Evolutionary conservation across 2,797 vertebrate genomes (phyloP).

Genomic region (Sylvia borin): DNA sequence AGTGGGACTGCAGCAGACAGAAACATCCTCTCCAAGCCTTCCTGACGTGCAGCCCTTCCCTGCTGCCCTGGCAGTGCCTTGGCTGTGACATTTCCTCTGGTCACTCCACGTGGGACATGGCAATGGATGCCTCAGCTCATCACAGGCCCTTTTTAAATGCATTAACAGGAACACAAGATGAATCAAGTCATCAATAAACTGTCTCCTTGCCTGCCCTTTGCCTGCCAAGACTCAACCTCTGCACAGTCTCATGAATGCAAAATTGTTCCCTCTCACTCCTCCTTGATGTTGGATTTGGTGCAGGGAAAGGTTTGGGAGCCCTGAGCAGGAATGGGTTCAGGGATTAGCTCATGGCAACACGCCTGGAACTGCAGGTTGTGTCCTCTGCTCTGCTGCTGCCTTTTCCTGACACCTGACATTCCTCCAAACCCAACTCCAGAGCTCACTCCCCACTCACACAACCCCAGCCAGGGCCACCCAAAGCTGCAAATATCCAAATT

Average conservation of each 20-base stretch:
- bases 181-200: background rate
- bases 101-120: background rate
- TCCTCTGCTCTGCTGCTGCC: background rate
- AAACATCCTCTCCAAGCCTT: background rate
- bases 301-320: background rate
- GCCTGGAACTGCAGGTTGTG: background rate
- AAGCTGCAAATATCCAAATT: background rate
- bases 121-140: background rate
- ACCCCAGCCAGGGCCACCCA: background rate
- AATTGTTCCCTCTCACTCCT: background rate
- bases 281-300: background rate
- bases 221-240: background rate
- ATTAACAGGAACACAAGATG: background rate
- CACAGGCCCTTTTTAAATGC: constrained; percentile 11
- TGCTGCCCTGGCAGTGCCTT: background rate
- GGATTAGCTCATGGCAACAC: background rate
- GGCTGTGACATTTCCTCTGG: background rate
- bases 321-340: background rate
- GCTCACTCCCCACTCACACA: background rate
- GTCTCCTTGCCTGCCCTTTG: background rate
- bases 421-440: background rate
- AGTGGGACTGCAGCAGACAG: background rate
- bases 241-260: background rate
- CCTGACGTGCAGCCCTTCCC: background rate
- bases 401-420: background rate